phyloP scores from a whole-genome alignment of 1,140 invertebrate species.

The Anastrepha ludens region DNA sequence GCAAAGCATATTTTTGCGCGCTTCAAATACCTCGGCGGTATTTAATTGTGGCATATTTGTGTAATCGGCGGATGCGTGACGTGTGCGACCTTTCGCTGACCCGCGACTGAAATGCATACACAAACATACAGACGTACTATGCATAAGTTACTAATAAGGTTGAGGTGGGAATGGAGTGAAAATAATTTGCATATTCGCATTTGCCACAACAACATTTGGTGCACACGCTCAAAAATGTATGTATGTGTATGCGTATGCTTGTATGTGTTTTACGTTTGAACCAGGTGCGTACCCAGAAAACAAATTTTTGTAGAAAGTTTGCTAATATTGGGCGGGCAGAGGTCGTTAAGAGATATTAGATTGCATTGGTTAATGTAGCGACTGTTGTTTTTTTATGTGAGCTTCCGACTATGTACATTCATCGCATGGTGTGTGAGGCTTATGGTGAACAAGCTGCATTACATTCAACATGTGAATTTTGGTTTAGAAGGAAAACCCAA shows the following conservation, averaged over 20 bases:
- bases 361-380: no score
- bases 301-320: no score
- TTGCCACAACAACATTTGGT: neutral
- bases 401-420: no score
- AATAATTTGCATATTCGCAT: slow-evolving; percentile 42
- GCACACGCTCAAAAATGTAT: neutral
- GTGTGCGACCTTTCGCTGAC: slow-evolving; percentile 44
- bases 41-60: slow-evolving; percentile 52
- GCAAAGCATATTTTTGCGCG: slow-evolving; percentile 41
- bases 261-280: neutral
- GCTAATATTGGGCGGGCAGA: no score
- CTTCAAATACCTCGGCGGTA: slow-evolving; percentile 43
- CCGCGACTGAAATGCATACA: neutral
- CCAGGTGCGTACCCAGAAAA: no score
- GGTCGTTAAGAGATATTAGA: no score
- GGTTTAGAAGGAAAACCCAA: no score
- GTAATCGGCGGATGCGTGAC: slow-evolving; percentile 37
- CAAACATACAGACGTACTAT: neutral
- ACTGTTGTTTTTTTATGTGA: no score
- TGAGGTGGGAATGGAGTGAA: neutral
- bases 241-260: neutral
- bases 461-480: no score
- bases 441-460: no score
- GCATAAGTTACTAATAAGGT: neutral
- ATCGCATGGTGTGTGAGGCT: no score